A percentile compares a stretch with the other conserved stretches of the same genome.
phyloP scores from a whole-genome alignment of 2,113 vertebrate species.

The Psephotus haematonotus region DNA sequence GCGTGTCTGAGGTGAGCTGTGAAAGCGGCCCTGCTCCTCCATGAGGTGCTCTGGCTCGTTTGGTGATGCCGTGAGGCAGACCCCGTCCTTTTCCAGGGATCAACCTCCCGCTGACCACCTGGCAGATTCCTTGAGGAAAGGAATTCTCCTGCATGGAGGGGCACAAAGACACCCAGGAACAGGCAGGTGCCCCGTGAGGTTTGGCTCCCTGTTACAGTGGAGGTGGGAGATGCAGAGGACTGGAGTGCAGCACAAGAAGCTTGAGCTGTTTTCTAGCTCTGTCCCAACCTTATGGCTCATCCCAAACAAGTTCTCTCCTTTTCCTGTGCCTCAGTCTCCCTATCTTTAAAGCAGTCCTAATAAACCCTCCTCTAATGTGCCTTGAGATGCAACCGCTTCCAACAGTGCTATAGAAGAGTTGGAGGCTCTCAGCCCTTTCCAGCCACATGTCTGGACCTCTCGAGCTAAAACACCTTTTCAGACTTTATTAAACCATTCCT shows the following conservation, averaged over 20 bases:
- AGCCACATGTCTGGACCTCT: slow-evolving; percentile 5
- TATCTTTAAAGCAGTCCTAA: background rate
- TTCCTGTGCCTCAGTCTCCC: background rate
- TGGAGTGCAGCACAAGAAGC: background rate
- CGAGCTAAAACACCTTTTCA: background rate
- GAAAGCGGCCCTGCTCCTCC: background rate
- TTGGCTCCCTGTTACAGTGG: background rate
- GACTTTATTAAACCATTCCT: background rate
- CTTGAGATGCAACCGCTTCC: background rate
- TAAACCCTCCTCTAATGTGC: background rate
- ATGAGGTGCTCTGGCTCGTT: background rate
- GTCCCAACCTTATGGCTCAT: background rate
- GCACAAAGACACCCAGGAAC: background rate
- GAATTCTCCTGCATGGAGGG: background rate
- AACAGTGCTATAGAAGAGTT: accelerated
- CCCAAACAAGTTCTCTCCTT: background rate
- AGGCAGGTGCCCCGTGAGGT: background rate
- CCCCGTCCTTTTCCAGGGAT: background rate
- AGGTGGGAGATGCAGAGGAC: background rate
- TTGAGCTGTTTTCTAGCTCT: background rate
- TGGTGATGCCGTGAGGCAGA: accelerated
- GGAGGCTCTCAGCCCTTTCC: background rate
- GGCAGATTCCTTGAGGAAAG: background rate
- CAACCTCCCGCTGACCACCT: background rate
- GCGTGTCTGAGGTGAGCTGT: background rate